These are phyloP conservation scores for Galeopterus variegatus DNA, from an alignment of 2,113 vertebrate genomes.

Conservation along the genomic window DNA sequence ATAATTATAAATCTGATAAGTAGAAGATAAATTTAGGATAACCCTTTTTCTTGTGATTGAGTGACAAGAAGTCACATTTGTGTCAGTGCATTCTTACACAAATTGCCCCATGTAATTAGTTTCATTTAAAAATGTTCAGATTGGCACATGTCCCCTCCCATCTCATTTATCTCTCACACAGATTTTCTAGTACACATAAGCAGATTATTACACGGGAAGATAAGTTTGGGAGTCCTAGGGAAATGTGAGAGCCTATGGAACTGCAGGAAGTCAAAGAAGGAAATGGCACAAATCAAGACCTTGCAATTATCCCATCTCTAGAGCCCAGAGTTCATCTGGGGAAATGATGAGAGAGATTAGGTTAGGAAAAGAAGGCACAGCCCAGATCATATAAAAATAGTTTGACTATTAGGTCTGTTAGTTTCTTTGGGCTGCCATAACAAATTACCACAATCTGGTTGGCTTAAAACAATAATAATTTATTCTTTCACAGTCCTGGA, in stretches of 20 bases:
- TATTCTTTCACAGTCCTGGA: not conserved
- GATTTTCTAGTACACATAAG: not conserved
- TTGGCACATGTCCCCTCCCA: not conserved
- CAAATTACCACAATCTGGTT: not conserved
- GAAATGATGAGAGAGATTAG: not conserved
- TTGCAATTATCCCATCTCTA: not conserved
- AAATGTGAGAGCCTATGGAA: not conserved
- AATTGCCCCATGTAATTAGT: conserved; percentile 14
- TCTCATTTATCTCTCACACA: not conserved
- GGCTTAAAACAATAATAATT: not conserved
- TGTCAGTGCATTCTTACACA: conserved; percentile 42
- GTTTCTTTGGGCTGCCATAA: not conserved
- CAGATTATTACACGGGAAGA: not conserved
- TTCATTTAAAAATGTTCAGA: conserved; percentile 29
- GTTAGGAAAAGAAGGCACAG: conserved; percentile 17
- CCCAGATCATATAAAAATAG: not conserved
- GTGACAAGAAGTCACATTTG: conserved; percentile 4
- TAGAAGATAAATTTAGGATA: conserved; percentile 45
- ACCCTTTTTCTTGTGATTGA: conserved; percentile 33
- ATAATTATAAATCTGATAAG: conserved; percentile 30
- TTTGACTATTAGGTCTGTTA: not conserved
- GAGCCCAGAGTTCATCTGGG: not conserved
- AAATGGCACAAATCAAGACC: not conserved
- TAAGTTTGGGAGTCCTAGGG: not conserved
- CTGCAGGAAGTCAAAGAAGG: not conserved